These are phyloP conservation scores for Allolobophora icterica DNA, from an alignment of 2,888 invertebrate species.

Conservation along the genomic window DNA sequence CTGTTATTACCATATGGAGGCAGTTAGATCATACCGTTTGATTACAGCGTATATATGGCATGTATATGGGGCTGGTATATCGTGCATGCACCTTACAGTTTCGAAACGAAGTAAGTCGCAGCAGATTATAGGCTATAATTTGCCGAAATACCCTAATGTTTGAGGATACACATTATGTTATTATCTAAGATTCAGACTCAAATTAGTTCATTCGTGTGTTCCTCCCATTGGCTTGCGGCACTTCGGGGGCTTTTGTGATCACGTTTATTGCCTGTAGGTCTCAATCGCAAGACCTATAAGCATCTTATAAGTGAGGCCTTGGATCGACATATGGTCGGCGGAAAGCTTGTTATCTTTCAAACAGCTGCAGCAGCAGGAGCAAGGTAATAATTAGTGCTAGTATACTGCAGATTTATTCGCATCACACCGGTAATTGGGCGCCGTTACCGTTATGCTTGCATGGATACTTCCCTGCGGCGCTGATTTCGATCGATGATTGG, in stretches of 20 bases:
- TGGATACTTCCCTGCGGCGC: neutral
- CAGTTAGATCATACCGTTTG: too few relatives aligned
- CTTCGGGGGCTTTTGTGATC: neutral
- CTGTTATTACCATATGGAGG: too few relatives aligned
- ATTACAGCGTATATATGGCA: too few relatives aligned
- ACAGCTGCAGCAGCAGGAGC: conserved; percentile 25
- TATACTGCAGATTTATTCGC: conserved; percentile 9
- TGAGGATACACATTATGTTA: neutral
- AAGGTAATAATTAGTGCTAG: conserved; percentile 26
- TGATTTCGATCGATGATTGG: neutral
- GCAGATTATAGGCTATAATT: neutral
- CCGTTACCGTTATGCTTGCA: neutral
- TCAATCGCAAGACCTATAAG: neutral
- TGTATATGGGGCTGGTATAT: too few relatives aligned
- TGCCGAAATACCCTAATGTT: neutral
- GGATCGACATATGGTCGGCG: neutral
- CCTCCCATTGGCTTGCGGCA: neutral
- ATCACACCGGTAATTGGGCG: conserved; percentile 17
- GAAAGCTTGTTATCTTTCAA: neutral
- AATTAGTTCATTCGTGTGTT: neutral
- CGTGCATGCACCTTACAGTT: too few relatives aligned
- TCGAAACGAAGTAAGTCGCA: neutral
- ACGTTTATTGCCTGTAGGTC: neutral
- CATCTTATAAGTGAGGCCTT: neutral
- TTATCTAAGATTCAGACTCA: neutral